Evolutionary conservation across 2,113 vertebrate genomes (phyloP), one percentile per base, ranked within the genome.

Genomic region (Burhinus bistriatus): DNA sequence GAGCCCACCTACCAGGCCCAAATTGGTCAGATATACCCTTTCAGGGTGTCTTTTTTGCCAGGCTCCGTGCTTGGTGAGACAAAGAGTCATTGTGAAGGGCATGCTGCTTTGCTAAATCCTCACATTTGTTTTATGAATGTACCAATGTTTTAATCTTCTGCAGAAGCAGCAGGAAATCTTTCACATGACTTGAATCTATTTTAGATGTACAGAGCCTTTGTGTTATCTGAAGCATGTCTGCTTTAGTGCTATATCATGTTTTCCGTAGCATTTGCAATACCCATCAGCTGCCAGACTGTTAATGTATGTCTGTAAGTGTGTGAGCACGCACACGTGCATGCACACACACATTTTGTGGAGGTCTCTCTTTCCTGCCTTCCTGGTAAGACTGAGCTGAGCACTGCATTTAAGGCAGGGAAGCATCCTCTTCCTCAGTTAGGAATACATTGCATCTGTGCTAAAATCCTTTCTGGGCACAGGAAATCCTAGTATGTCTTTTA

Each of bases 1-100:
- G 54, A 95, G 90, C 91, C 95, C 93, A 95, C 94, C 96, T 93
- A 92, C 86, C 23, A 96, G 54, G 91, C 80, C 83, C 59, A 96
- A 68, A 87, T 64, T 92, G 83, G 62, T 79, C 0, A 0, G n/a
- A 59, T 94, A 76, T 20, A 76, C 29, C 38, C 64, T 93, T 91
- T 96, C 87, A 75, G 83, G 42, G 7, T 76, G 44, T 91, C 91
- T 90, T 54, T 64, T 59, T 84, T 78, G 65, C 73, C 81, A 71
- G 44, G 17, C 69, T 94, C n/a, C 0, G 0, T 91, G 54, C 79
- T 93, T 83, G 65, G 36, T 15, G 27, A 92, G 77, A 96, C 93
- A 95, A 87, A 95, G 95, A 92, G 49, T 55, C 89, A 55, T 80
- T 93, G 82, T 95, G 89, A 87, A 97, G 78, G 61, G 42, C 78